These are phyloP conservation scores for Frankliniella intonsa DNA, from an alignment of 2,888 invertebrate genomes.

Conservation along the genomic window DNA sequence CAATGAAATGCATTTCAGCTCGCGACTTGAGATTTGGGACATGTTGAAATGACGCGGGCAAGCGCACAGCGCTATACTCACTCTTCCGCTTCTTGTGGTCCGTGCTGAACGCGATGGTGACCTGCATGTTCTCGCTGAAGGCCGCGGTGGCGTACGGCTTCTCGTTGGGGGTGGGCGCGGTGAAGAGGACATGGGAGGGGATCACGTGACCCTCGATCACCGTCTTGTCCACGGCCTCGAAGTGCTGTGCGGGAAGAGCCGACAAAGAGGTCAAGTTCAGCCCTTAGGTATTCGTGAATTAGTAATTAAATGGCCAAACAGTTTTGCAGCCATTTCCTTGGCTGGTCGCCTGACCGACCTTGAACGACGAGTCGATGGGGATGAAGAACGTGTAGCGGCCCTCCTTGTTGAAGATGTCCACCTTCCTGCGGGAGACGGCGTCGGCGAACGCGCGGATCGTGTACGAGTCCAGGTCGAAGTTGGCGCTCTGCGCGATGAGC, in stretches of 20 bases:
- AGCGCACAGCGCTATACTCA: slow-evolving; percentile 42
- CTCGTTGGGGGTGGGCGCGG: slow-evolving; percentile 70
- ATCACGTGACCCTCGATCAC: slow-evolving; percentile 89
- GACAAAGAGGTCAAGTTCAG: no score
- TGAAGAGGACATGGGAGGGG: slow-evolving; percentile 80
- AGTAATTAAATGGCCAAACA: no score
- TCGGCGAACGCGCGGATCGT: slow-evolving; percentile 70
- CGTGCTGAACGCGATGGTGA: slow-evolving; percentile 72
- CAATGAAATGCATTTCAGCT: no score
- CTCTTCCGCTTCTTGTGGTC: slow-evolving; percentile 62
- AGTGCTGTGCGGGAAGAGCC: not conserved
- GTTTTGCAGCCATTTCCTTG: no score
- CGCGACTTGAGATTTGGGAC: not conserved
- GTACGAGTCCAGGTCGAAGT: slow-evolving; percentile 65
- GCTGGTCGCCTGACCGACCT: slow-evolving; percentile 59
- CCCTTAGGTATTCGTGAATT: no score
- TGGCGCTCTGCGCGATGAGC: slow-evolving; percentile 72
- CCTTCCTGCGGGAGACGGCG: slow-evolving; percentile 68
- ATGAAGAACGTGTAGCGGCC: slow-evolving; percentile 85
- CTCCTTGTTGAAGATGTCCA: slow-evolving; percentile 68
- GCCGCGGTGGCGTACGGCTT: slow-evolving; percentile 74
- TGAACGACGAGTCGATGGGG: slow-evolving; percentile 63
- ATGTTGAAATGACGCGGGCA: no score
- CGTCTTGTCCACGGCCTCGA: slow-evolving; percentile 70
- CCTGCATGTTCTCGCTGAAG: slow-evolving; percentile 77